phyloP scores from a whole-genome alignment of 2,888 invertebrate genomes.

The Athalia cordata region DNA sequence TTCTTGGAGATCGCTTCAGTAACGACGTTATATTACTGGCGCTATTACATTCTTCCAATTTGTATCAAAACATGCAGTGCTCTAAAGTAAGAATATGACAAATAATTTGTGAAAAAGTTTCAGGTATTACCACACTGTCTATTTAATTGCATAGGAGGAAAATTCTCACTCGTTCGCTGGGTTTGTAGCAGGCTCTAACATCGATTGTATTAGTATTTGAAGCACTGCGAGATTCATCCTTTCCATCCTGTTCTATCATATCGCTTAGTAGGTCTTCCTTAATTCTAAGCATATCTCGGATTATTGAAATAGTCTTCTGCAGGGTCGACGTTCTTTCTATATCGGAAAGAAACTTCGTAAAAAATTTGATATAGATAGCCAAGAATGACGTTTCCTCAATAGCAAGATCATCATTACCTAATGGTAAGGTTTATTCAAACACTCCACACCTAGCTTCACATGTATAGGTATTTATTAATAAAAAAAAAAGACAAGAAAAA shows the following conservation, averaged over 20 bases:
- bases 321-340: neutral
- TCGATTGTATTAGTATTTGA: conserved; percentile 70
- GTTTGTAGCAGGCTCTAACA: conserved; percentile 72
- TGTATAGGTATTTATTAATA: too few relatives aligned
- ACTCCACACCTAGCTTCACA: too few relatives aligned
- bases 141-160: conserved; percentile 8
- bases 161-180: conserved; percentile 70
- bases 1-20: neutral
- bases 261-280: conserved; percentile 59
- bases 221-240: conserved; percentile 65
- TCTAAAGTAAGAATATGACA: neutral
- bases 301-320: neutral
- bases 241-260: conserved; percentile 64
- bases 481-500: too few relatives aligned
- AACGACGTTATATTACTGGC: neutral
- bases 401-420: too few relatives aligned
- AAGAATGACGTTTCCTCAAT: too few relatives aligned
- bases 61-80: neutral
- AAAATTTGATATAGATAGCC: too few relatives aligned
- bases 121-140: neutral
- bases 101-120: neutral
- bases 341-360: neutral
- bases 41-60: neutral
- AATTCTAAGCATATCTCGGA: conserved; percentile 61
- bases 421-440: too few relatives aligned